Base-by-base conservation (phyloP, 2,797 vertebrate species). In the Lycodopsis pacificus region DNA sequence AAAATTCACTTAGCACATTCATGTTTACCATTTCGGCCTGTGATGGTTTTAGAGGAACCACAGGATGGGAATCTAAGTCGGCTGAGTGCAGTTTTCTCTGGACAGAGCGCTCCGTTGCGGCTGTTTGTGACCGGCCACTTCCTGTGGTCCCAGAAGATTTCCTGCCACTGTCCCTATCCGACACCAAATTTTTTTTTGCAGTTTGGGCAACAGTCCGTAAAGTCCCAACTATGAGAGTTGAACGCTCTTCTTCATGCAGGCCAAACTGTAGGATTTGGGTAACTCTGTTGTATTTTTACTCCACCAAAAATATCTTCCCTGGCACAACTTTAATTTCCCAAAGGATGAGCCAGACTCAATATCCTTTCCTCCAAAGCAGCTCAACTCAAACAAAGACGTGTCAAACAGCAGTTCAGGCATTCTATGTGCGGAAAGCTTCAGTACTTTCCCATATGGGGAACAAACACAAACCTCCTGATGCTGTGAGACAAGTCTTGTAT, bases 131-230 rank as follows among this genome's bases (percentile, higher is more conserved):
- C 73, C 14, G 9, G 57, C 74, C 66, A 83, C 83, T 86, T 92
- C 90, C 83, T 89, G 88, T 90, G 86, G 85, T 85, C 69, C 10
- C 65, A 53, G 20, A 82, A 73, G 53, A 86, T 70, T 84, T 73
- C 80, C 77, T 65, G 34, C 70, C 56, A n/a, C 51, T 54, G 46
- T 68, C 76, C 79, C 36, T 61, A 63, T 44, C n/a, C 46, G 4
- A 62, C 83, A 73, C 51, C 63, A 82, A 32, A 48, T 25, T 14
- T 36, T 58, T 36, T 73, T 81, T 54, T 58, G 53, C 70, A 38
- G 25, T 62, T 78, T 75, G 42, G 48, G 48, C 40, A 67, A 34
- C 53, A 76, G n/a, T 38, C 7, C 51, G 9, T 32, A 14, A 36
- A 75, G 27, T 77, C 44, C 48, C 44, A 68, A 48, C 63, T 65